Evolutionary conservation across 2,888 invertebrate genomes (phyloP).

Genomic region (Pseudolycoriella hygida): DNA sequence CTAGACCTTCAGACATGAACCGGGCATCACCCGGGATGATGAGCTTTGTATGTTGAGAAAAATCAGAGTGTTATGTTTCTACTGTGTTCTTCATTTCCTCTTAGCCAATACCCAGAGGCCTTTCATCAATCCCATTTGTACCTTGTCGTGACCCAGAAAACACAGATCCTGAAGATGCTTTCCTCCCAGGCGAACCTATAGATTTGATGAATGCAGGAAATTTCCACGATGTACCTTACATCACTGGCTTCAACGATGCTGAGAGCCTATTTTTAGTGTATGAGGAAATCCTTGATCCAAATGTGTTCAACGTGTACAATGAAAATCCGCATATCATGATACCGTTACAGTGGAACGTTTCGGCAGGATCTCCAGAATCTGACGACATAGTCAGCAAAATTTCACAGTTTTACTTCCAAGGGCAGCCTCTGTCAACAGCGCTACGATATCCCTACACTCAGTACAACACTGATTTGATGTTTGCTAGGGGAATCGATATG

Average conservation of each 20-base stretch:
- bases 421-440: slow-evolving; percentile 1
- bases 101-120: slow-evolving; percentile 8
- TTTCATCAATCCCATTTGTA: slow-evolving; percentile 7
- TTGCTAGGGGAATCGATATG: slow-evolving; percentile 8
- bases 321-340: slow-evolving; percentile 7
- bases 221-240: slow-evolving; percentile 10
- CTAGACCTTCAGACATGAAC: background rate
- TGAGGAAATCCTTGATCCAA: slow-evolving; percentile 5
- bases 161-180: slow-evolving; percentile 4
- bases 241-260: slow-evolving; percentile 9
- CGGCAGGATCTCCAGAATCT: slow-evolving; percentile 4
- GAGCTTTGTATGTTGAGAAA: background rate
- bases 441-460: slow-evolving; percentile 6
- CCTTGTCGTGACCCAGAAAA: slow-evolving; percentile 8
- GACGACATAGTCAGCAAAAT: slow-evolving; percentile 7
- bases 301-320: slow-evolving; percentile 3
- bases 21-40: slow-evolving; percentile 3
- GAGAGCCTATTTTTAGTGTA: slow-evolving; percentile 8
- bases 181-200: slow-evolving; percentile 7
- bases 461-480: slow-evolving; percentile 8
- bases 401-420: slow-evolving; percentile 8
- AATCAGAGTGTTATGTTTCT: background rate
- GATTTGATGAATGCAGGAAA: slow-evolving; percentile 8
- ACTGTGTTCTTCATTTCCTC: background rate
- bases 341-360: slow-evolving; percentile 7